phyloP scores from a whole-genome alignment of 2,113 vertebrate genomes.

The Tupaia tana region DNA sequence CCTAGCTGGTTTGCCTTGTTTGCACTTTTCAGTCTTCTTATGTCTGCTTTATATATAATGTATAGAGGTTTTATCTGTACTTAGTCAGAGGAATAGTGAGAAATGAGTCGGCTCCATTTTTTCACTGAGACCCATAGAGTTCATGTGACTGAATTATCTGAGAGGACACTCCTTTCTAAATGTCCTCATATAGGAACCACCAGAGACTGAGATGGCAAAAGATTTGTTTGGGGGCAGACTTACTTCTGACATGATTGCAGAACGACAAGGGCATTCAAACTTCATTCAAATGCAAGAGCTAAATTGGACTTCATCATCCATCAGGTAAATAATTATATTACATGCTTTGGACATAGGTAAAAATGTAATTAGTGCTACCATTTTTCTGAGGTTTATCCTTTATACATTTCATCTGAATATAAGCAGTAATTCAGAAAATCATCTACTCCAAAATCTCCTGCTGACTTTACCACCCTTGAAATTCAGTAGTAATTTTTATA shows the following conservation, averaged over 20 bases:
- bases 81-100: background rate
- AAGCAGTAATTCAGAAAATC: slow-evolving; percentile 30
- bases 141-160: background rate
- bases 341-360: background rate
- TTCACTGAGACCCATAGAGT: slow-evolving; percentile 5
- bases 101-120: background rate
- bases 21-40: background rate
- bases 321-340: slow-evolving; percentile 86
- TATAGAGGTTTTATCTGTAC: background rate
- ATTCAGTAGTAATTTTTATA: slow-evolving; percentile 39
- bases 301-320: slow-evolving; percentile 87
- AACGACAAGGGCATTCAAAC: slow-evolving; percentile 90
- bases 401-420: slow-evolving; percentile 21
- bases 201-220: slow-evolving; percentile 90
- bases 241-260: slow-evolving; percentile 90
- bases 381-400: background rate
- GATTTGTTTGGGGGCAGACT: slow-evolving; percentile 91
- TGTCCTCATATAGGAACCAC: slow-evolving; percentile 84
- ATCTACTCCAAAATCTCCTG: slow-evolving; percentile 23
- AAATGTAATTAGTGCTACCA: background rate
- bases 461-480: slow-evolving; percentile 32
- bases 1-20: background rate
- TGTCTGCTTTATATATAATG: background rate
- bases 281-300: slow-evolving; percentile 89
- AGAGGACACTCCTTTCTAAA: slow-evolving; percentile 58